Conservation (phyloP, 2,888 invertebrate species). For the Sialis lutaria region DNA sequence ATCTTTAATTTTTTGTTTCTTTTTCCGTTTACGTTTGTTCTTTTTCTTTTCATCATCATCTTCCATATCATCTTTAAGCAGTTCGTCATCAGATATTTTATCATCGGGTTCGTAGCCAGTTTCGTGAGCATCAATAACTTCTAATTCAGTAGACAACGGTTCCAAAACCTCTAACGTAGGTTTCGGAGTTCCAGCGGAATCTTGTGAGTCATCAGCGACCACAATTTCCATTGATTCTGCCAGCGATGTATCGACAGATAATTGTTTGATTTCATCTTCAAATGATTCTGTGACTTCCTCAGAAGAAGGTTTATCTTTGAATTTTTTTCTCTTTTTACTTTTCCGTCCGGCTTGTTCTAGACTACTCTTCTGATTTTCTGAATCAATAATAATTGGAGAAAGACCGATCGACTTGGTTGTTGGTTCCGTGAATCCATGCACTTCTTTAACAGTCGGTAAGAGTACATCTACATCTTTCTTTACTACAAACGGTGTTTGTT, state of each 20-base stretch:
- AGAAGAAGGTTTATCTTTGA: constrained; percentile 25
- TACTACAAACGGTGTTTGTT: constrained; percentile 8
- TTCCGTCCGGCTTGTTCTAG: constrained; percentile 31
- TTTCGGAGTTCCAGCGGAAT: constrained; percentile 34
- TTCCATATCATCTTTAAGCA: constrained; percentile 27
- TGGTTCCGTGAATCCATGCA: constrained; percentile 8
- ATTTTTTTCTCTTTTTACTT: constrained; percentile 48
- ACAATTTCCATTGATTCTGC: constrained; percentile 35
- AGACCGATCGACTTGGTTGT: constrained; percentile 12
- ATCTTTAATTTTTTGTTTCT: constrained; percentile 31
- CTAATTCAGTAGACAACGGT: constrained; percentile 24
- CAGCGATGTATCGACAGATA: constrained; percentile 27
- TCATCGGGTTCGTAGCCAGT: constrained; percentile 59
- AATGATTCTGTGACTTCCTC: constrained; percentile 16
- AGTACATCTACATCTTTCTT: constrained; percentile 20
- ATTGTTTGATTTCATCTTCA: constrained; percentile 11
- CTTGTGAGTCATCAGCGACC: constrained; percentile 26
- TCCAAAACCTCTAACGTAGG: constrained; percentile 28
- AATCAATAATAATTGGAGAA: constrained; percentile 19
- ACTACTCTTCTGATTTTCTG: constrained; percentile 21
- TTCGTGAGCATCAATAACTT: constrained; percentile 26
- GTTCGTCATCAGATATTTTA: constrained; percentile 39
- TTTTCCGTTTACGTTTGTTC: constrained; percentile 23
- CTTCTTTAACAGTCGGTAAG: constrained; percentile 15
- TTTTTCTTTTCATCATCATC: constrained; percentile 23